Evolutionary conservation across 1,140 invertebrate genomes (phyloP).

Genomic region (Euglossa dilemma): DNA sequence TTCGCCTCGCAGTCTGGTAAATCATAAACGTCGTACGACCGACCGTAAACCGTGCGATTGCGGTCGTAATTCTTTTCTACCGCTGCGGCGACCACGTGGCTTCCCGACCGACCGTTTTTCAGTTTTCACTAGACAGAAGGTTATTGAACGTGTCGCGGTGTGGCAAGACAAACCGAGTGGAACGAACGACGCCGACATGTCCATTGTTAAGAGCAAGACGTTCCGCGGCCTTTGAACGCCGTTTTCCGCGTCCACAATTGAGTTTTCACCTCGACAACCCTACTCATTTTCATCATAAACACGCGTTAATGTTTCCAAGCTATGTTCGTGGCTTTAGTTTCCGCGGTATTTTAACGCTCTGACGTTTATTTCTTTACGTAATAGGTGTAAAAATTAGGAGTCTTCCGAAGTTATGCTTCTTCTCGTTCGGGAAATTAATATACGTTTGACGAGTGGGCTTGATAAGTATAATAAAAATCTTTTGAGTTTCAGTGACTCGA

Average conservation of each 20-base stretch:
- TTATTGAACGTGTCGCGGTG: slow-evolving; percentile 46
- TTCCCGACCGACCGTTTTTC: slow-evolving; percentile 15
- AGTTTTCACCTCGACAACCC: slow-evolving; percentile 42
- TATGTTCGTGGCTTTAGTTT: not conserved
- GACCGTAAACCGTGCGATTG: slow-evolving; percentile 42
- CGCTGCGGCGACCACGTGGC: slow-evolving; percentile 22
- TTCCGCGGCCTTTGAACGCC: not conserved
- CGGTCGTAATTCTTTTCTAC: slow-evolving; percentile 46
- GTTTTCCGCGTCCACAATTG: slow-evolving; percentile 33
- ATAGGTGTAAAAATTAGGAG: no score
- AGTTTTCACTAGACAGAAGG: slow-evolving; percentile 28
- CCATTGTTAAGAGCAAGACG: slow-evolving; percentile 40
- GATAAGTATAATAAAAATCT: no score
- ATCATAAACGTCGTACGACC: slow-evolving; percentile 33
- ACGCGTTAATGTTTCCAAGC: not conserved
- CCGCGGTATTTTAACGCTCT: not conserved
- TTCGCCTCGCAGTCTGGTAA: not conserved
- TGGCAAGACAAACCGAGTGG: slow-evolving; percentile 29
- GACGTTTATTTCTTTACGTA: no score
- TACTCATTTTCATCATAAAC: not conserved
- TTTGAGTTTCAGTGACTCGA: no score
- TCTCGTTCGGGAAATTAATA: no score
- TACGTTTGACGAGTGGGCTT: no score
- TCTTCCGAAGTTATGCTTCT: no score
- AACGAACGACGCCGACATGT: slow-evolving; percentile 41